Evolutionary conservation across 2,797 vertebrate genomes (phyloP), one percentile per base, ranked within the genome.

Genomic region (Labeo calbasu): DNA sequence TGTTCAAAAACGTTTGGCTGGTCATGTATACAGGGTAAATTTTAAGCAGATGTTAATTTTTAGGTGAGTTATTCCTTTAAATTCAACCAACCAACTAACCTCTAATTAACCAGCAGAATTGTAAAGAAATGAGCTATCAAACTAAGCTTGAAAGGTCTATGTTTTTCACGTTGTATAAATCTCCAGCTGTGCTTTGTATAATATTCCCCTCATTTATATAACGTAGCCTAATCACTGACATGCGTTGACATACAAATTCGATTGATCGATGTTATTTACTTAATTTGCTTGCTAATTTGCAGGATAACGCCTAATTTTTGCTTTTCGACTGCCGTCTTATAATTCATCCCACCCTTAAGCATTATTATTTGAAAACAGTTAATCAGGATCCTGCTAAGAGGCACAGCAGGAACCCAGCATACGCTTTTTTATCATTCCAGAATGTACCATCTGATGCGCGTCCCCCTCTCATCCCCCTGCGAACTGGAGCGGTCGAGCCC

Each of bases 391-490:
- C n/a, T 9, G 14, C 21, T 25, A 55, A 43, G n/a, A 8, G 36
- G 65, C n/a, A 25, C 72, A 50, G n/a, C 81, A 75, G 72, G 15
- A 55, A 50, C 28, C n/a, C 61, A 50, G 4, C 63, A 6, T 6
- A 61, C 5, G 50, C 25, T 19, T 72, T 66, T 81, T 21, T 48
- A 40, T 51, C 10, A 84, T 50, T 79, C 51, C 32, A 90, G 93
- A 92, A 90, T 36, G 89, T 91, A 94, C 92, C 92, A 93, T 81
- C 2, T 55, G 17, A 43, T 59, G 53, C 43, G 19, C 1, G 10
- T 12, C 72, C 10, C 89, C 88, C 86, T 76, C 79, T 59, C 57
- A 11, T 66, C 48, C 63, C 83, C 88, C 85, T 81, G 43, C 55
- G 81, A 55, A 13, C 51, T 59, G 78, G 43, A 14, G 21, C 81